These are phyloP conservation scores for Thrips palmi DNA, from an alignment of 1,140 invertebrate genomes.

Conservation along the genomic window DNA sequence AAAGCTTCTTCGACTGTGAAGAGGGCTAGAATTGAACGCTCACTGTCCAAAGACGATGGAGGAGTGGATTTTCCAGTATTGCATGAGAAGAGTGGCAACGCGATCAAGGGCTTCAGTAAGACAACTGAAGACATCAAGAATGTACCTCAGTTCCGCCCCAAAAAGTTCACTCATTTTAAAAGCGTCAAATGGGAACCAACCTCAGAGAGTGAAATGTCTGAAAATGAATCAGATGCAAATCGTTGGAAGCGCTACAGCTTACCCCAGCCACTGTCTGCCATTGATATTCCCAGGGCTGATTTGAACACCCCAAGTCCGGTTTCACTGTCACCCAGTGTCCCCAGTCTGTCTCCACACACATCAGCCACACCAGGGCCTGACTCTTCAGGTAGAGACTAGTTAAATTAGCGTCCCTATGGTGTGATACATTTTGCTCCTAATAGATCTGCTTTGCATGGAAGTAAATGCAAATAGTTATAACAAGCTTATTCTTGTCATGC, in stretches of 20 bases:
- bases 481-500: too few species aligned
- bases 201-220: slow-evolving; percentile 40
- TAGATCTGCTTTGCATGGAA: too few species aligned
- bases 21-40: slow-evolving; percentile 10
- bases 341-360: slow-evolving; percentile 31
- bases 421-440: slow-evolving; percentile 1
- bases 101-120: too few species aligned
- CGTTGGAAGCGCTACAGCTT: slow-evolving; percentile 24
- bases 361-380: slow-evolving; percentile 14
- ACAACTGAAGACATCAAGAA: slow-evolving; percentile 21
- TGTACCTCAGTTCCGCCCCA: slow-evolving; percentile 17
- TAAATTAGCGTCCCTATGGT: neutral
- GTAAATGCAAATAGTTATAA: too few species aligned
- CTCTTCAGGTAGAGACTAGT: slow-evolving; percentile 12
- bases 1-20: slow-evolving; percentile 5
- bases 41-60: slow-evolving; percentile 23
- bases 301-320: slow-evolving; percentile 32
- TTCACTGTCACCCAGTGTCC: slow-evolving; percentile 36
- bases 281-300: slow-evolving; percentile 20
- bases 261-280: slow-evolving; percentile 7
- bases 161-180: slow-evolving; percentile 28
- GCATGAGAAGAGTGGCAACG: too few species aligned
- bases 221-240: slow-evolving; percentile 25
- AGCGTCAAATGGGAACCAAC: slow-evolving; percentile 41
- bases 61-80: slow-evolving; percentile 41